Conservation (phyloP, 2,888 invertebrate genomes). For the Macrosoma leucophasiata region DNA sequence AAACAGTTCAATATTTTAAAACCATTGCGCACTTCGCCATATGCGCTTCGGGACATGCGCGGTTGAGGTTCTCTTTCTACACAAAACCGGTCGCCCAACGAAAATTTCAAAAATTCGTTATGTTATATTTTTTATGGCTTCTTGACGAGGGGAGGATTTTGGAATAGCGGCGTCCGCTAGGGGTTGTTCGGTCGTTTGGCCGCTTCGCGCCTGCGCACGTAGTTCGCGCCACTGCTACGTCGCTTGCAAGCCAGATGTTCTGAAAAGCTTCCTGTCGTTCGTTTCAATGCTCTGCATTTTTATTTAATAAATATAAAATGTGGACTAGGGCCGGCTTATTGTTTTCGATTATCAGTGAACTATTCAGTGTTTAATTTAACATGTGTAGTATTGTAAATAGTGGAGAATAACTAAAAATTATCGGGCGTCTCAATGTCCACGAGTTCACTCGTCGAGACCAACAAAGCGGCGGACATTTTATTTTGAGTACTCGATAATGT, state of each 20-base stretch:
- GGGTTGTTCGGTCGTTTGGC: slow-evolving; percentile 58
- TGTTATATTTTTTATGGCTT: slow-evolving; percentile 72
- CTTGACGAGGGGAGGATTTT: slow-evolving; percentile 64
- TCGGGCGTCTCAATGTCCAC: slow-evolving; percentile 74
- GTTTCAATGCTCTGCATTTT: slow-evolving; percentile 60
- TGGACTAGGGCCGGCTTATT: slow-evolving; percentile 55
- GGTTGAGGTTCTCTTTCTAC: slow-evolving; percentile 27
- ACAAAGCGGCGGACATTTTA: slow-evolving; percentile 78
- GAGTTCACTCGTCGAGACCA: slow-evolving; percentile 75
- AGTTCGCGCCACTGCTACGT: slow-evolving; percentile 76
- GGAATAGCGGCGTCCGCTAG: slow-evolving; percentile 62
- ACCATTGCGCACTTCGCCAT: slow-evolving; percentile 10
- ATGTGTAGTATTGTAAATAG: slow-evolving; percentile 60
- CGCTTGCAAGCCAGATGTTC: slow-evolving; percentile 75
- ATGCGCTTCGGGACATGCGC: slow-evolving; percentile 18
- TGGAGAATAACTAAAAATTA: slow-evolving; percentile 56
- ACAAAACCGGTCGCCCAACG: slow-evolving; percentile 63
- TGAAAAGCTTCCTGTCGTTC: slow-evolving; percentile 72
- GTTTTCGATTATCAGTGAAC: slow-evolving; percentile 56
- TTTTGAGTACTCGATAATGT: slow-evolving; percentile 76
- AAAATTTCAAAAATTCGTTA: slow-evolving; percentile 71
- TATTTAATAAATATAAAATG: slow-evolving; percentile 61
- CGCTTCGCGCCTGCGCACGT: slow-evolving; percentile 72
- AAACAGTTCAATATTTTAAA: slow-evolving; percentile 6
- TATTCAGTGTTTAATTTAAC: slow-evolving; percentile 54